phyloP scores from a whole-genome alignment of 2,113 vertebrate genomes.

The Elephas maximus region DNA sequence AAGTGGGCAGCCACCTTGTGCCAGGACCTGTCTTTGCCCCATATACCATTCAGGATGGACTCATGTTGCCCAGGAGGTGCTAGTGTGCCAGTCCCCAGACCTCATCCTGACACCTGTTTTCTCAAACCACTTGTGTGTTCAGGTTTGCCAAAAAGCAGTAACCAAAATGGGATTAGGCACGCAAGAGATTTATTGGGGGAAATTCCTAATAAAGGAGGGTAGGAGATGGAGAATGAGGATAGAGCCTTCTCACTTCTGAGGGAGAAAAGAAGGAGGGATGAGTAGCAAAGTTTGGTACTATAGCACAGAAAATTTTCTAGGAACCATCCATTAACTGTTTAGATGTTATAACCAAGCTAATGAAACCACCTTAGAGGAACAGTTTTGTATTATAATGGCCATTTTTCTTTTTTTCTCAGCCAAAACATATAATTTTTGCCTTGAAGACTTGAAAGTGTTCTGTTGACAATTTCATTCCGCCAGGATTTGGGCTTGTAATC shows the following conservation, averaged over 20 bases:
- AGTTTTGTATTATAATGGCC: background rate
- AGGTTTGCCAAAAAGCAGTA: background rate
- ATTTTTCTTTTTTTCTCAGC: background rate
- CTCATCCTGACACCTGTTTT: background rate
- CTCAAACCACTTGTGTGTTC: background rate
- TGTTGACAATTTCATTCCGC: background rate
- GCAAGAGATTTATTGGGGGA: background rate
- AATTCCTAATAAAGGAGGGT: background rate
- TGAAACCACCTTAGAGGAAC: background rate
- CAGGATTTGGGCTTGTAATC: background rate
- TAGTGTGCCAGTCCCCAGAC: background rate
- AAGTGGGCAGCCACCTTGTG: background rate
- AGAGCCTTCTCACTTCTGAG: background rate
- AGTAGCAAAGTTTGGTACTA: background rate
- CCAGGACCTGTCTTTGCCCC: background rate
- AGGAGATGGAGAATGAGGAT: background rate
- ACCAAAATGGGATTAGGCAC: background rate
- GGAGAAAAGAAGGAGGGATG: background rate
- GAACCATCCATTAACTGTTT: background rate
- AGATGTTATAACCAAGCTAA: background rate
- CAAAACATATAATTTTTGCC: constrained; percentile 29
- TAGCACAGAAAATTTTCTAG: background rate
- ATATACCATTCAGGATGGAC: background rate
- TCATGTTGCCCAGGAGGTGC: background rate
- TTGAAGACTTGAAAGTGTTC: constrained; percentile 36